phyloP scores from a whole-genome alignment of 2,113 vertebrate species.

The Sigmodon hispidus region DNA sequence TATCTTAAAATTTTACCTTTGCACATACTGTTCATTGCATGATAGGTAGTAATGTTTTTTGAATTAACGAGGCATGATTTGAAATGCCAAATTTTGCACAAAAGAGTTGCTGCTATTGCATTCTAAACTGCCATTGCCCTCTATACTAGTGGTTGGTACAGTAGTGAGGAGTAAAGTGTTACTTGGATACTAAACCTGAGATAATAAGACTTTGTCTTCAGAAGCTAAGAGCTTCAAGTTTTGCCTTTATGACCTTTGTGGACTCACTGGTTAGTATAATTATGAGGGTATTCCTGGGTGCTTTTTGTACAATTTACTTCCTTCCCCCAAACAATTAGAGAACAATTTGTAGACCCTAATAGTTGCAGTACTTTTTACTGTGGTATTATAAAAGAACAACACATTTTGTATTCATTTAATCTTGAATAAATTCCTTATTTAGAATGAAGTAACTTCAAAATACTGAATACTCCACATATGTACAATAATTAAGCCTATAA shows the following conservation, averaged over 20 bases:
- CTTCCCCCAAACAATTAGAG: slow-evolving; percentile 2
- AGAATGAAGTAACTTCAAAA: slow-evolving; percentile 54
- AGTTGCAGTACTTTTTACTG: slow-evolving; percentile 54
- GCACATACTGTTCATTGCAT: slow-evolving; percentile 12
- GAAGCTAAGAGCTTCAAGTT: slow-evolving; percentile 28
- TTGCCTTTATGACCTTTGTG: slow-evolving; percentile 48
- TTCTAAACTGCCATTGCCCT: slow-evolving; percentile 56
- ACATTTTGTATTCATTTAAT: slow-evolving; percentile 54
- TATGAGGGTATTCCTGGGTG: slow-evolving; percentile 56
- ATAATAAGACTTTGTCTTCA: slow-evolving; percentile 18
- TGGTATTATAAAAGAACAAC: slow-evolving; percentile 23
- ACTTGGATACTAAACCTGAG: not conserved
- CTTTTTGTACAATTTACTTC: slow-evolving; percentile 61
- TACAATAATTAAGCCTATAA: not conserved
- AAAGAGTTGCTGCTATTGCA: slow-evolving; percentile 41
- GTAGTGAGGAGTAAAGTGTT: slow-evolving; percentile 10
- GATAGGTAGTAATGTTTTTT: not conserved
- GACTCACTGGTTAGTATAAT: slow-evolving; percentile 39
- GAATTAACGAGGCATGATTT: slow-evolving; percentile 49
- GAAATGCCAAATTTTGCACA: slow-evolving; percentile 44
- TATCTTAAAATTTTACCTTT: slow-evolving; percentile 22
- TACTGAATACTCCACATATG: not conserved
- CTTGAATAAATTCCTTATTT: slow-evolving; percentile 36
- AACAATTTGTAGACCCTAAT: slow-evolving; percentile 38
- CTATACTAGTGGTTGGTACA: not conserved